These are phyloP conservation scores for Trachymyrmex septentrionalis DNA, from an alignment of 1,140 invertebrate genomes.

Conservation along the genomic window DNA sequence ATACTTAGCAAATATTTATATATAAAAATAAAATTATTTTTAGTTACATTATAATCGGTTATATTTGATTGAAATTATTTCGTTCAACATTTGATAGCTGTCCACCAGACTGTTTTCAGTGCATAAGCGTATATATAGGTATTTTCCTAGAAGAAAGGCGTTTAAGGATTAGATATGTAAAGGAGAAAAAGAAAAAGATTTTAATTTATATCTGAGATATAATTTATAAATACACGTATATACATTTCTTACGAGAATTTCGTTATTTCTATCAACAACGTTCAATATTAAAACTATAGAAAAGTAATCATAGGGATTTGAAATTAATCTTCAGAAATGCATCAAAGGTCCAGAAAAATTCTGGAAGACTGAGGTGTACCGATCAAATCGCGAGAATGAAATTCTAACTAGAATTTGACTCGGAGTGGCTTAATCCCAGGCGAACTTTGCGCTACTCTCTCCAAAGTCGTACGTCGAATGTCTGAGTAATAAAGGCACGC, in stretches of 20 bases:
- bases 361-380: not conserved
- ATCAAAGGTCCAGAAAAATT: not conserved
- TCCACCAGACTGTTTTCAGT: too few species aligned
- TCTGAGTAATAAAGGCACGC: conserved; percentile 53
- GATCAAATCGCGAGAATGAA: not conserved
- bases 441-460: conserved; percentile 34
- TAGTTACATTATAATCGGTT: too few species aligned
- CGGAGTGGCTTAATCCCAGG: not conserved
- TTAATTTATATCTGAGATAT: not conserved
- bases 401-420: conserved; percentile 5
- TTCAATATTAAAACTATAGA: not conserved
- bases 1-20: too few species aligned
- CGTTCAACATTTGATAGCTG: too few species aligned
- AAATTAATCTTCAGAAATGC: not conserved
- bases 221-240: not conserved
- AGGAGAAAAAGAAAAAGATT: not conserved
- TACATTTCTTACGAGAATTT: not conserved
- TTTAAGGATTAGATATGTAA: not conserved
- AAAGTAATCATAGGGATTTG: not conserved
- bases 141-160: too few species aligned
- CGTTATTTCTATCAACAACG: not conserved
- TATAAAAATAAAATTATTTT: too few species aligned
- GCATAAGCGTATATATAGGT: too few species aligned
- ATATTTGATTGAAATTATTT: too few species aligned
- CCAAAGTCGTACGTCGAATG: conserved; percentile 40